A percentile compares a stretch with the other conserved stretches of the same genome.
Conservation (phyloP, 2,888 invertebrate species). For the Hirtodrosophila alboralis region DNA sequence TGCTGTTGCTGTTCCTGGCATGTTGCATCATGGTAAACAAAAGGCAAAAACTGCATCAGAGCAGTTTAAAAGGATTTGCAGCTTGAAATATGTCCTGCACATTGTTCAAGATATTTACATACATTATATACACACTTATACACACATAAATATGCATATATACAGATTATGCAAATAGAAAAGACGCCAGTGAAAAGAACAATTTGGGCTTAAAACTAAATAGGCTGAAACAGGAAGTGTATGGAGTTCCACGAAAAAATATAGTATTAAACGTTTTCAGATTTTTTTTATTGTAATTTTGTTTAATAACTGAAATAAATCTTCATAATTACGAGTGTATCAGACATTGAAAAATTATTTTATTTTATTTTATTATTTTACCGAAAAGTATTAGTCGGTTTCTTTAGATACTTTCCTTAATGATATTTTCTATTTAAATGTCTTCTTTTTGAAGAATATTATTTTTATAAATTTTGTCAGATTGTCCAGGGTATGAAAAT, state of each 20-base stretch:
- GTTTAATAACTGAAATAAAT: too few species aligned
- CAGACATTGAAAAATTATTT: too few species aligned
- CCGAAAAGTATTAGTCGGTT: too few species aligned
- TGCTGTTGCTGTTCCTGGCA: constrained; percentile 46
- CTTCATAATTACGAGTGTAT: too few species aligned
- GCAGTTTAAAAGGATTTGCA: constrained; percentile 70
- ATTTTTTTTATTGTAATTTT: too few species aligned
- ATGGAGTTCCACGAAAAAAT: not conserved
- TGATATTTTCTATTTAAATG: too few species aligned
- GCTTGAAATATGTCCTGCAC: constrained; percentile 48
- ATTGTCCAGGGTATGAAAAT: too few species aligned
- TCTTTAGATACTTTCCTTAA: too few species aligned
- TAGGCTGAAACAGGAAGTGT: not conserved
- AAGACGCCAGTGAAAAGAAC: constrained; percentile 33
- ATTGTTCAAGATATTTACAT: constrained; percentile 34
- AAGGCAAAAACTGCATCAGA: constrained; percentile 43
- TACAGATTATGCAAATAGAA: constrained; percentile 34
- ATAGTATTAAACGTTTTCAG: too few species aligned
- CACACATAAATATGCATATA: constrained; percentile 2
- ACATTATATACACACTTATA: constrained; percentile 6
- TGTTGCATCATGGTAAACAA: constrained; percentile 59
- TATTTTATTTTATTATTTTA: too few species aligned
- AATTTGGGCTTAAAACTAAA: constrained; percentile 25
- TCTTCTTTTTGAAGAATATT: too few species aligned
- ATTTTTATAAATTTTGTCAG: too few species aligned